phyloP scores from a whole-genome alignment of 2,797 vertebrate genomes.

The Dendrocincla fuliginosa region DNA sequence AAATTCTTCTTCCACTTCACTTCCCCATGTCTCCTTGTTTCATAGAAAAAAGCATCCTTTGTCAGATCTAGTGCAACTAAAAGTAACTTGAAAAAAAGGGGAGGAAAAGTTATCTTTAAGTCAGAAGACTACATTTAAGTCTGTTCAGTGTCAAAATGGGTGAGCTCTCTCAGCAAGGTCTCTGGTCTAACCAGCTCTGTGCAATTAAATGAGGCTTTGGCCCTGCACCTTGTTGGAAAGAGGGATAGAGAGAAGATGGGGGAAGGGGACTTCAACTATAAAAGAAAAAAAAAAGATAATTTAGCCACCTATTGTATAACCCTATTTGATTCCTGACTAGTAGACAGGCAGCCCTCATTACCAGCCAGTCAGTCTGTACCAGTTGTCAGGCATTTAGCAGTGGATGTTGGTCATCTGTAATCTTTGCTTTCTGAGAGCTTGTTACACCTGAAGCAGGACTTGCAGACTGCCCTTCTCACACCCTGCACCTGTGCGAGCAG shows the following conservation, averaged over 20 bases:
- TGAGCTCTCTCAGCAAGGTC: accelerated
- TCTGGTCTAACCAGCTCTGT: background rate
- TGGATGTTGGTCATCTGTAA: too few species aligned
- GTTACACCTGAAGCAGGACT: background rate
- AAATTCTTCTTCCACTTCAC: background rate
- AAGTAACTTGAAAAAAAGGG: background rate
- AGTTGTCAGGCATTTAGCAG: accelerated
- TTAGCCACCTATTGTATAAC: background rate
- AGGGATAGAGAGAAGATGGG: background rate
- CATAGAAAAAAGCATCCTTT: background rate
- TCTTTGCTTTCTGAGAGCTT: background rate
- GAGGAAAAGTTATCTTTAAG: background rate
- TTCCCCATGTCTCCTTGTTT: background rate
- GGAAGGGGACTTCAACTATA: background rate
- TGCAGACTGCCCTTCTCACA: too few species aligned
- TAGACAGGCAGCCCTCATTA: background rate
- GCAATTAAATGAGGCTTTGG: background rate
- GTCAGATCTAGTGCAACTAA: background rate
- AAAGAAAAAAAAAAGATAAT: too few species aligned
- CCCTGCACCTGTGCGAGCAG: background rate
- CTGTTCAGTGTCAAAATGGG: background rate
- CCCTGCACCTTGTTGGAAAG: background rate
- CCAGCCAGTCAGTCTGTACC: background rate
- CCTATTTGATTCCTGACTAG: background rate
- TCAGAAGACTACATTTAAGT: background rate